Evolutionary conservation across 2,797 vertebrate genomes (phyloP), one percentile per base, ranked within the genome.

Genomic region (Percopsis omiscomaycus): DNA sequence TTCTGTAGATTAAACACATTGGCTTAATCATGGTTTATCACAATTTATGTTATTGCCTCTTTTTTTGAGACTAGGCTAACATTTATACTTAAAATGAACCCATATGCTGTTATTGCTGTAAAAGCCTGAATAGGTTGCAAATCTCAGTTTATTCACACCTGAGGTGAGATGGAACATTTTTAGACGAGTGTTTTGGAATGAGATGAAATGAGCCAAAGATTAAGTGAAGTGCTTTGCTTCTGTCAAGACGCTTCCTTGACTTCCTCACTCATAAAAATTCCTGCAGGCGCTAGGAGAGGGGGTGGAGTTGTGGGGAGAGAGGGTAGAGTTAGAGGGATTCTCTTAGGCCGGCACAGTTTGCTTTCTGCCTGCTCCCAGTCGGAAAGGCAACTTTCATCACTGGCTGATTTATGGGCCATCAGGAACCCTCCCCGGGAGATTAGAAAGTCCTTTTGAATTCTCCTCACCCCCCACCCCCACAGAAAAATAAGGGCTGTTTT

Each of bases 301-400:
- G 80, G 80, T 37, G 80, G 79, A 81, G 69, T 74, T 67, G 57
- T 15, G 55, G 55, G 73, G 69, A 56, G 53, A 54, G 71, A 10
- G 55, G 30, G 8, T 57, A n/a, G 80, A 61, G 64, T 15, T 57
- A 63, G 72, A 30, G 59, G 13, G 30, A 54, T 15, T 66, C 86
- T 84, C 77, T 78, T 28, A 68, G 71, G 84, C 78, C 77, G 69
- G 71, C 78, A 74, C 71, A 85, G 85, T 91, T 91, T 88, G 77
- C 87, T 88, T 84, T 89, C 59, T 87, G 84, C 86, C 84, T 88
- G 84, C 81, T 89, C 86, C 81, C 74, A 37, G 80, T 87, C 70
- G 81, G 89, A 89, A 90, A 90, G 86, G 82, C 85, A 92, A 90
- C 90, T 92, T 91, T 94, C 91, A 93, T 94, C 91, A 88, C 89